Evolutionary conservation across 1,140 invertebrate species (phyloP), one percentile per base, ranked within the genome.

Genomic region (Holcopasites calliopsidis): DNA sequence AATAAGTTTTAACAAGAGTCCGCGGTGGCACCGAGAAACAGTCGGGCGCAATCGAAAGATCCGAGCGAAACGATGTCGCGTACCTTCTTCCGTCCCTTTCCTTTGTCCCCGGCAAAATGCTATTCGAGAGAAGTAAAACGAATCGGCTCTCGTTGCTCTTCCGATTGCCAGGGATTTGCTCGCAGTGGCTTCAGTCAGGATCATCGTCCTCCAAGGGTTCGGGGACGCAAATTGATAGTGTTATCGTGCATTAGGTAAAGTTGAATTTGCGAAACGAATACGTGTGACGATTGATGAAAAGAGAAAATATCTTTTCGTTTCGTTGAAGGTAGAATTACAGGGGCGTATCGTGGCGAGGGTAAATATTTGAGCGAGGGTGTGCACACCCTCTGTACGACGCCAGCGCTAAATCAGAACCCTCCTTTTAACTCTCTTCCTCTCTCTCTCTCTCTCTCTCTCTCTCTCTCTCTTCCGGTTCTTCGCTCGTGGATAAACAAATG

Each of bases 401-500:
- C 31, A 10, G 7, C 21, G 11, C 31, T 58, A 58, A 58, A 58
- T 58, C 55, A 58, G 18, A 42, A 47, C 13, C 16, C 21, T 31
- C 26, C 42, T 62, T 47, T 47, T 18, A 47, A n/a, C n/a, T 3
- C n/a, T 35, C 11, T n/a, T 31, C n/a, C n/a, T n/a, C n/a, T n/a
- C n/a, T n/a, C n/a, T n/a, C n/a, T n/a, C n/a, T n/a, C n/a, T n/a
- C n/a, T n/a, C n/a, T n/a, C n/a, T n/a, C n/a, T n/a, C n/a, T n/a
- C 16, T 26, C 8, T 49, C 33, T 33, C 40, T 13, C 11, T 21
- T 35, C 55, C 55, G 11, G 8, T 18, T 5, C 61, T 0, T 11
- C 18, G n/a, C 7, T 33, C 61, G 28, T 23, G 61, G 18, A 78
- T 80, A 80, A 80, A 80, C 76, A 80, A 80, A 62, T 78, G 49